Percentiles rank a stretch among this genome's conserved stretches.
phyloP scores from a whole-genome alignment of 2,797 vertebrate species.

The Potorous gilbertii region DNA sequence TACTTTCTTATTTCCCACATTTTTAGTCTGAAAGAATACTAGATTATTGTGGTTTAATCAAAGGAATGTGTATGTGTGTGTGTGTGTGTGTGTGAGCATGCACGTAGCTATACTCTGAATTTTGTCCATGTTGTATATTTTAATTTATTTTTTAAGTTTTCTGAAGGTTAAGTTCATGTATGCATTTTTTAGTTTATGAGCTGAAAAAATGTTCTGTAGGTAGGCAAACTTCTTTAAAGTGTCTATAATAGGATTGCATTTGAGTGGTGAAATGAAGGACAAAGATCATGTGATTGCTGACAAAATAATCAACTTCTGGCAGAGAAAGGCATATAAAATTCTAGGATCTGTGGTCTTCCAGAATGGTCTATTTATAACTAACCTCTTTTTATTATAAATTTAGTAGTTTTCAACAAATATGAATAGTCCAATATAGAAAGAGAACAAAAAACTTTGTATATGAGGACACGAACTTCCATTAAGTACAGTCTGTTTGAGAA shows the following conservation, averaged over 20 bases:
- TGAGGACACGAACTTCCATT: background rate
- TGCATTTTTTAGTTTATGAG: background rate
- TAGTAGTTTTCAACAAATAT: background rate
- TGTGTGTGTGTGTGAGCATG: background rate
- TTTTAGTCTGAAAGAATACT: constrained; percentile 25
- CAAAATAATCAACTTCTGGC: background rate
- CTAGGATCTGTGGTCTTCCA: background rate
- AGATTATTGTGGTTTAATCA: constrained; percentile 27
- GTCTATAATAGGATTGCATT: background rate
- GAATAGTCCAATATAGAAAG: background rate
- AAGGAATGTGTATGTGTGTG: background rate
- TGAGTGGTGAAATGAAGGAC: background rate
- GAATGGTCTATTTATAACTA: background rate
- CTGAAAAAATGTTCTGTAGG: background rate
- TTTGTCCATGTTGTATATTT: background rate
- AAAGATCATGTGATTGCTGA: background rate
- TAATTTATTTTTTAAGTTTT: background rate
- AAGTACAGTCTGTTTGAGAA: background rate
- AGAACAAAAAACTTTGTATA: background rate
- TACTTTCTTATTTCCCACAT: background rate
- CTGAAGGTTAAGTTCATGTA: background rate
- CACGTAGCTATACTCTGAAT: background rate
- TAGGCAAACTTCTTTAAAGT: background rate
- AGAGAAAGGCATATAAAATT: background rate
- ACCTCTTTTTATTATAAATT: background rate